These are phyloP conservation scores for Atta texana DNA, from an alignment of 1,140 invertebrate genomes.

Conservation along the genomic window DNA sequence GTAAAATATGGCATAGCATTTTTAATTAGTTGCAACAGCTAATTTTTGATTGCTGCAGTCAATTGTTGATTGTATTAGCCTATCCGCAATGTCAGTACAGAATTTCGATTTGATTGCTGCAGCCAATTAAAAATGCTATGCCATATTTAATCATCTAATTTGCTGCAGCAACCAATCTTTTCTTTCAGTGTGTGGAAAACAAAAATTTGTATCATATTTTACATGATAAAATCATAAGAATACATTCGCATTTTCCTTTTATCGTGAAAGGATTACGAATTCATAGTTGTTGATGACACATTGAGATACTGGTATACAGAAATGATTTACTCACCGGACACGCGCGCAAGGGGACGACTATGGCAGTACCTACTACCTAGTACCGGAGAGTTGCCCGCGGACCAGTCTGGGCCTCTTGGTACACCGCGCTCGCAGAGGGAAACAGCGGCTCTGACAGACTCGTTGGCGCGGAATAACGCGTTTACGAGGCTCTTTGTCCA, in stretches of 20 bases:
- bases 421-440: slow-evolving; percentile 56
- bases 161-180: too few species aligned
- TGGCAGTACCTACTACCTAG: background rate
- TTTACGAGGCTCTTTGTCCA: slow-evolving; percentile 86
- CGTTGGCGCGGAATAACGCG: slow-evolving; percentile 87
- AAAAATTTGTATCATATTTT: background rate
- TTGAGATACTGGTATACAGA: slow-evolving; percentile 25
- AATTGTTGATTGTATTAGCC: too few species aligned
- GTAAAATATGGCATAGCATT: too few species aligned
- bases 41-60: too few species aligned
- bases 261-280: background rate
- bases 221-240: background rate
- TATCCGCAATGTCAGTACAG: too few species aligned
- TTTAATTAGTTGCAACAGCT: too few species aligned
- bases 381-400: slow-evolving; percentile 42
- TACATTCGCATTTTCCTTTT: too few species aligned
- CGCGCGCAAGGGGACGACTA: slow-evolving; percentile 24
- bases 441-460: slow-evolving; percentile 85
- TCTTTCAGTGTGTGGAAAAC: too few species aligned
- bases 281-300: slow-evolving; percentile 17
- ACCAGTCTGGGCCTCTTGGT: slow-evolving; percentile 38
- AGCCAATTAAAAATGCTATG: too few species aligned
- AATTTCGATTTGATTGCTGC: too few species aligned
- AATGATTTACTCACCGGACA: slow-evolving; percentile 34
- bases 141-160: too few species aligned